These are phyloP conservation scores for Alethe castanea DNA, from an alignment of 2,113 vertebrate genomes.

Conservation along the genomic window DNA sequence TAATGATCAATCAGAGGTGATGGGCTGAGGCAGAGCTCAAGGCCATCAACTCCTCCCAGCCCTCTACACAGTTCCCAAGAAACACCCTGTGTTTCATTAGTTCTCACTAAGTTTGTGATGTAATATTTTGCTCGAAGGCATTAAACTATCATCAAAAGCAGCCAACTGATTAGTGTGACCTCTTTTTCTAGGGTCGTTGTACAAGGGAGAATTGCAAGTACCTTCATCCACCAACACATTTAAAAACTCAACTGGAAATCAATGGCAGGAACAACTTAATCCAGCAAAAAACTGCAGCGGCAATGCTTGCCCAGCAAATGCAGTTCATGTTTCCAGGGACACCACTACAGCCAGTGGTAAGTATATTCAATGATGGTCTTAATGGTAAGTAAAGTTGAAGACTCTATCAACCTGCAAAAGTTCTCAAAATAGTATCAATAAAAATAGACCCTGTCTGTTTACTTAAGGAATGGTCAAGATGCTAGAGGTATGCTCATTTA, in stretches of 20 bases:
- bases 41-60: not conserved
- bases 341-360: conserved; percentile 93
- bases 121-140: not conserved
- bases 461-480: not conserved
- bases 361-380: conserved; percentile 29
- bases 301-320: conserved; percentile 99
- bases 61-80: not conserved
- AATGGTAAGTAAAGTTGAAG: not conserved
- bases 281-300: conserved; percentile 98
- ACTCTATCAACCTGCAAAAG: not conserved
- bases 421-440: not conserved
- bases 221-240: conserved; percentile 96
- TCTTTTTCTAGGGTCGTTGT: conserved; percentile 87
- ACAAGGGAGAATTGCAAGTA: conserved; percentile 99
- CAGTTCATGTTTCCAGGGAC: conserved; percentile 98
- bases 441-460: not conserved
- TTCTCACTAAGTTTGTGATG: not conserved
- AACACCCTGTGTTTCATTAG: conserved; percentile 1
- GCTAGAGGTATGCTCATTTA: not conserved
- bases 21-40: not conserved
- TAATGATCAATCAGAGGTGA: not conserved
- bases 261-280: conserved; percentile 98
- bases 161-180: not conserved
- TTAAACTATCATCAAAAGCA: not conserved
- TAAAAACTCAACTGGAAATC: conserved; percentile 98